phyloP scores from a whole-genome alignment of 2,113 vertebrate species.

The Noturus placidus region DNA sequence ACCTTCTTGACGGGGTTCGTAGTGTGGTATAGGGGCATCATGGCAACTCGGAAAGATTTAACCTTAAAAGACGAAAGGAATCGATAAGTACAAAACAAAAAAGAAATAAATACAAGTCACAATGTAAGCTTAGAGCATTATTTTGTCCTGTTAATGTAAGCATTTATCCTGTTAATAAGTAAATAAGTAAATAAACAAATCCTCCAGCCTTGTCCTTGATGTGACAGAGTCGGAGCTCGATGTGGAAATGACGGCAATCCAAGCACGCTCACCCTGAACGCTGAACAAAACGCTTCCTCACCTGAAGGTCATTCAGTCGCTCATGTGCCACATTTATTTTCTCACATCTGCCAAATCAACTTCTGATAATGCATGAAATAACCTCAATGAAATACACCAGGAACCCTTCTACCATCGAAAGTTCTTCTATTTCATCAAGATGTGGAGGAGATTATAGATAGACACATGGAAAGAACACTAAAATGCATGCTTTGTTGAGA shows the following conservation, averaged over 20 bases:
- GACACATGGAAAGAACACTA: not conserved
- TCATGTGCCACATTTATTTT: slow-evolving; percentile 34
- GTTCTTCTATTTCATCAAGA: not conserved
- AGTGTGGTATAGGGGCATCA: slow-evolving; percentile 19
- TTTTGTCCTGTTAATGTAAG: slow-evolving; percentile 36
- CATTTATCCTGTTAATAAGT: not conserved
- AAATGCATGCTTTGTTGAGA: not conserved
- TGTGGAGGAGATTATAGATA: slow-evolving; percentile 3
- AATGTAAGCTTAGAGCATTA: slow-evolving; percentile 50
- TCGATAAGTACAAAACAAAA: slow-evolving; percentile 4
- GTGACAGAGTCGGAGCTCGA: slow-evolving; percentile 25
- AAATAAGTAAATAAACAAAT: slow-evolving; percentile 24
- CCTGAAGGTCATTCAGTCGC: slow-evolving; percentile 65
- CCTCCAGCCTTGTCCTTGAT: slow-evolving; percentile 7
- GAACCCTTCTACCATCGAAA: not conserved
- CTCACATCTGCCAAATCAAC: slow-evolving; percentile 22
- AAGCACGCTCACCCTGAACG: slow-evolving; percentile 6
- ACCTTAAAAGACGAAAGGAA: slow-evolving; percentile 5
- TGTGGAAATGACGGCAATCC: not conserved
- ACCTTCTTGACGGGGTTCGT: slow-evolving; percentile 34
- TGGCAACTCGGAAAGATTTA: not conserved
- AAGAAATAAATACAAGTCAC: not conserved
- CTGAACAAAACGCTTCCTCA: slow-evolving; percentile 2
- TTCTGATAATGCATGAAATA: slow-evolving; percentile 15
- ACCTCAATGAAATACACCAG: not conserved